phyloP scores from a whole-genome alignment of 2,797 vertebrate genomes.

The Amniataba percoides region DNA sequence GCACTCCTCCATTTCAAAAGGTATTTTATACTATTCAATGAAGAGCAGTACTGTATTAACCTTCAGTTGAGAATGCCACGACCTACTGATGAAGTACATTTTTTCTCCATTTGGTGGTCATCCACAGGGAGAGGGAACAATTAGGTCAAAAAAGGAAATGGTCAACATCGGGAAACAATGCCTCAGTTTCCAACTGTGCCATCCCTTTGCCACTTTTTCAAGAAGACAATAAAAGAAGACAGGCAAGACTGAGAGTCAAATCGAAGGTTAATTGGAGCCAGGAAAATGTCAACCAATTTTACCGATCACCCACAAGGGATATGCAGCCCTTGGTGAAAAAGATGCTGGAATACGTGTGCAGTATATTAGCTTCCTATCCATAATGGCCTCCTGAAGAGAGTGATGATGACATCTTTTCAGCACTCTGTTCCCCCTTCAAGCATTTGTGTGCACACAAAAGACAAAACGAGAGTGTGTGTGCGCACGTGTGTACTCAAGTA shows the following conservation, averaged over 20 bases:
- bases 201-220: conserved; percentile 59
- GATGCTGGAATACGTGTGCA: conserved; percentile 71
- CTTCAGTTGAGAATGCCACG: conserved; percentile 64
- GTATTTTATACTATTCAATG: conserved; percentile 55
- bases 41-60: conserved; percentile 65
- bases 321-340: conserved; percentile 77
- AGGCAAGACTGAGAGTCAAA: conserved; percentile 85
- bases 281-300: conserved; percentile 85
- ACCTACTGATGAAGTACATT: conserved; percentile 64
- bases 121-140: conserved; percentile 75
- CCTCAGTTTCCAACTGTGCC: conserved; percentile 58
- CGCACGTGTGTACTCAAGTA: conserved; percentile 7
- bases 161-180: conserved; percentile 73
- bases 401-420: conserved; percentile 82
- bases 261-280: conserved; percentile 87
- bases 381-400: conserved; percentile 84
- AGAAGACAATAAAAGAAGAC: conserved; percentile 83
- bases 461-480: conserved; percentile 41
- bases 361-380: conserved; percentile 77
- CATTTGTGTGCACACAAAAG: conserved; percentile 57
- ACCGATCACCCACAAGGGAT: conserved; percentile 83
- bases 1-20: conserved; percentile 50
- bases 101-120: conserved; percentile 62
- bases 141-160: conserved; percentile 66
- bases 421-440: conserved; percentile 70